phyloP scores from a whole-genome alignment of 1,140 invertebrate genomes.

The Laupala kohalensis region DNA sequence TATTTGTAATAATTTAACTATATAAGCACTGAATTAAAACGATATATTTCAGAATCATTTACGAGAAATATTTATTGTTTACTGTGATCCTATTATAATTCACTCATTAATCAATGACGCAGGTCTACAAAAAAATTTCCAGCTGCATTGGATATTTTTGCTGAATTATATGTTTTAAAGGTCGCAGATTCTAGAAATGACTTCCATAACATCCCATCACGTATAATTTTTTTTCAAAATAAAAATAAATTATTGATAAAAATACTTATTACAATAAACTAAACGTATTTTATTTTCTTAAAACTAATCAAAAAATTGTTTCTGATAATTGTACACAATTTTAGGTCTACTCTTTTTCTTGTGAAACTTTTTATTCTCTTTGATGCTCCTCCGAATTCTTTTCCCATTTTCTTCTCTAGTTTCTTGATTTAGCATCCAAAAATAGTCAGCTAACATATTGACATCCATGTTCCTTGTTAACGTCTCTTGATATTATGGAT shows the following conservation, averaged over 20 bases:
- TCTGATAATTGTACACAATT: no score
- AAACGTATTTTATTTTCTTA: no score
- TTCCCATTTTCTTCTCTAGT: no score
- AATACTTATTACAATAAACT: neutral
- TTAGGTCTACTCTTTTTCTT: constrained; percentile 1
- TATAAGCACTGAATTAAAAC: no score
- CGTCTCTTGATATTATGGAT: constrained; percentile 7
- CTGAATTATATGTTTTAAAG: constrained; percentile 2
- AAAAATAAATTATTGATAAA: neutral
- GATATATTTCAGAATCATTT: no score
- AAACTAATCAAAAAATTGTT: no score
- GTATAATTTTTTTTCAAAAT: neutral
- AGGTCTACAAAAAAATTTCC: constrained; percentile 2
- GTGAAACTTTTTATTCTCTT: neutral
- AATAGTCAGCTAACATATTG: constrained; percentile 4
- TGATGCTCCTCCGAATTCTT: neutral
- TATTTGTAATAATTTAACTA: no score
- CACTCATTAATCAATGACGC: neutral
- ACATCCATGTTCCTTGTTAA: constrained; percentile 6
- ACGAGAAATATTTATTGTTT: no score
- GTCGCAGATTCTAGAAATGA: neutral
- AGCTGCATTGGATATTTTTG: constrained; percentile 4
- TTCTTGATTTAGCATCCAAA: neutral
- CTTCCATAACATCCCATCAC: neutral
- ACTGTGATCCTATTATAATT: no score